phyloP scores from a whole-genome alignment of 1,140 invertebrate genomes.

The Drosophila arawakana region DNA sequence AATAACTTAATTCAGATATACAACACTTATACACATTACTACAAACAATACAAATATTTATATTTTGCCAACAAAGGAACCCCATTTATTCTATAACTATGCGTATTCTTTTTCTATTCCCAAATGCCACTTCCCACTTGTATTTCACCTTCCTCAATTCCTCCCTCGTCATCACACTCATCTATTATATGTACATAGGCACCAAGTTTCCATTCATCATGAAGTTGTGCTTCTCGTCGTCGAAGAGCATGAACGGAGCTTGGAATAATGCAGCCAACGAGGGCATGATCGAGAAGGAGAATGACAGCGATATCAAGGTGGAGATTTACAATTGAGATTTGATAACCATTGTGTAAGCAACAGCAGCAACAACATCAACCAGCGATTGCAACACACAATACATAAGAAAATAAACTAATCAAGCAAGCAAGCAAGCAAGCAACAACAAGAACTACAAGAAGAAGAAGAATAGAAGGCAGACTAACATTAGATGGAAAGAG shows the following conservation, averaged over 20 bases:
- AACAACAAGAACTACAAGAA: constrained; percentile 22
- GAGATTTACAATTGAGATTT: constrained; percentile 84
- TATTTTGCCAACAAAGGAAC: constrained; percentile 32
- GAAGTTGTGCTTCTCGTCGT: constrained; percentile 97
- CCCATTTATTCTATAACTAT: constrained; percentile 53
- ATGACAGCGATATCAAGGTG: constrained; percentile 76
- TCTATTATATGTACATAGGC: constrained; percentile 87
- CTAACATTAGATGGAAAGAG: constrained; percentile 23
- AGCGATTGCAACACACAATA: constrained; percentile 55
- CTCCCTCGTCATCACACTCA: constrained; percentile 43
- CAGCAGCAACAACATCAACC: constrained; percentile 29
- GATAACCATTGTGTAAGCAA: constrained; percentile 79
- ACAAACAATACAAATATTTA: constrained; percentile 49
- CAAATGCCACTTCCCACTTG: constrained; percentile 16
- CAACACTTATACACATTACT: constrained; percentile 83
- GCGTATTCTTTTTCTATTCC: constrained; percentile 30
- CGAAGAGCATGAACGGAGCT: constrained; percentile 88
- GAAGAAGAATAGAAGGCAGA: constrained; percentile 2
- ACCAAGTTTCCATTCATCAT: constrained; percentile 98
- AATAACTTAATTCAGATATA: constrained; percentile 79
- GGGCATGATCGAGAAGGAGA: constrained; percentile 84
- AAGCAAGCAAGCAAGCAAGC: constrained; percentile 5
- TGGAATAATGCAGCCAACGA: constrained; percentile 84
- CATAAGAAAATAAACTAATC: constrained; percentile 4
- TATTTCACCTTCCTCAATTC: constrained; percentile 13